Evolutionary conservation across 2,113 vertebrate genomes (phyloP), one percentile per base, ranked within the genome.

Genomic region (Eudorcas thomsonii): DNA sequence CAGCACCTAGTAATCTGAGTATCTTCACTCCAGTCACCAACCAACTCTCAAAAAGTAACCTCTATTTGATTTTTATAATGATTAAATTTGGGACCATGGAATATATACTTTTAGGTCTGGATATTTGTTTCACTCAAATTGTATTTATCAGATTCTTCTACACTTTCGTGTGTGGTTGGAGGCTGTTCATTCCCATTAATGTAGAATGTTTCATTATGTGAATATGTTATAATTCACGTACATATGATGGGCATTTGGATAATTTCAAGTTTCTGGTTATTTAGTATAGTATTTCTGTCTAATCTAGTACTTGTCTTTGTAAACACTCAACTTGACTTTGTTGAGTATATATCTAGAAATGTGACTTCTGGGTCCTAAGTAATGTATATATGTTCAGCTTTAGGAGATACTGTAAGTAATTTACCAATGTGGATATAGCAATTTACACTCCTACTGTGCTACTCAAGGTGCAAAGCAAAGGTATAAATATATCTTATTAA

Each of bases 141-240:
- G 67, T 62, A 25, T 30, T 90, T 94, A 36, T 87, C 48, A 64
- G 54, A 90, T 45, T 91, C 60, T 90, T 80, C 71, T 15, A 90
- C 67, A 93, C 4, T 78, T 97, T 83, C 78, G 15, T 71, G 17
- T 59, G 23, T 54, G 87, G 28, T 1, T 14, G 25, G 33, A 93
- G 80, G 94, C 3, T 55, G 48, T 19, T 83, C 28, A 64, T 83
- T 81, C 7, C 81, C 82, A 81, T 88, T 95, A 67, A 12, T 54
- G 15, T n/a, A 67, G 50, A 94, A 30, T 62, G 81, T 96, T 86
- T 97, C 81, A 83, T 2, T 48, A 26, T 82, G 50, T 97, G 71
- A 97, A 39, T 84, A 93, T 74, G 43, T 95, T 25, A 12, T 89
- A 94, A 94, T 74, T 90, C 84, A 94, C 39, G 0, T 95, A 88